A percentile compares a stretch with the other conserved stretches of the same genome.
Conservation (phyloP, 2,797 vertebrate genomes). For the Phalloptychus januarius region DNA sequence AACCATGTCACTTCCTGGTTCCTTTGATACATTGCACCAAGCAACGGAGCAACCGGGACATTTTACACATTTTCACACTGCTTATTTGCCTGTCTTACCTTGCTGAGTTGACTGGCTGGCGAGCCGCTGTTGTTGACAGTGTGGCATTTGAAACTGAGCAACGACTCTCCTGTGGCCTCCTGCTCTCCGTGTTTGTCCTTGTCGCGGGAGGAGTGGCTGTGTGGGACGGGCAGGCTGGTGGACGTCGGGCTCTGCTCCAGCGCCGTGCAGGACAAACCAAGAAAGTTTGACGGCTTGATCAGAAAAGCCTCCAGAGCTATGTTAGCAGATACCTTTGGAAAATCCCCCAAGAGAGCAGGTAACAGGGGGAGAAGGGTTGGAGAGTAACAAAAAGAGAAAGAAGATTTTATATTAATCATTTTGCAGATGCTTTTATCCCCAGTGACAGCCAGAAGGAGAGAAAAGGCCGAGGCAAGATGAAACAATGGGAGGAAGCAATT, state of each 20-base stretch:
- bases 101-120: slow-evolving; percentile 82
- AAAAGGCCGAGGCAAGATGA: slow-evolving; percentile 32
- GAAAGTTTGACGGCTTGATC: slow-evolving; percentile 83
- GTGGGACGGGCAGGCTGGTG: slow-evolving; percentile 41
- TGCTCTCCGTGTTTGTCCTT: slow-evolving; percentile 46
- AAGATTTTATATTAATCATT: slow-evolving; percentile 43
- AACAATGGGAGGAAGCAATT: slow-evolving; percentile 59
- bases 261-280: slow-evolving; percentile 86
- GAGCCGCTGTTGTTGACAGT: slow-evolving; percentile 82
- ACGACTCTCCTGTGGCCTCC: slow-evolving; percentile 68
- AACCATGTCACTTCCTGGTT: slow-evolving; percentile 14
- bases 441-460: slow-evolving; percentile 32
- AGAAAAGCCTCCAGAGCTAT: slow-evolving; percentile 88
- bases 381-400: neutral
- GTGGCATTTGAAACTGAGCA: slow-evolving; percentile 89
- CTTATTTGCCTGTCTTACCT: slow-evolving; percentile 74
- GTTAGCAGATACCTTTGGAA: slow-evolving; percentile 84
- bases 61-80: slow-evolving; percentile 30
- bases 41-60: neutral
- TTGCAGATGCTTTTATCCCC: slow-evolving; percentile 45
- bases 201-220: slow-evolving; percentile 52
- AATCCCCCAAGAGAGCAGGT: neutral
- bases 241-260: slow-evolving; percentile 72
- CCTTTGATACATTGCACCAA: slow-evolving; percentile 17
- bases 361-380: neutral